Evolutionary conservation across 1,140 invertebrate species (phyloP).

Genomic region (Drosophila nasuta): DNA sequence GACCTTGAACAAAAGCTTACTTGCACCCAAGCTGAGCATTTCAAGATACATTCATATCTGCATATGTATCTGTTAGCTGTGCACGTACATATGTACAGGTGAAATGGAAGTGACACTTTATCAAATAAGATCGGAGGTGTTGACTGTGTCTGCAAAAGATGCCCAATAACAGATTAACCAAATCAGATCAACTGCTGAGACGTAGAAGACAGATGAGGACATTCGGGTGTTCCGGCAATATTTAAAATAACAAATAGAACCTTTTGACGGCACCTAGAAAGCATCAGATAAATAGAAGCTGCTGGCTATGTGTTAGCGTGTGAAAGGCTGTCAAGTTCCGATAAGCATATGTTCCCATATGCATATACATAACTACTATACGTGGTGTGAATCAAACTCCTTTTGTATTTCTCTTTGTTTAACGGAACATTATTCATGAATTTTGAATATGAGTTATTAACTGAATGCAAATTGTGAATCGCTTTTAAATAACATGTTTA

Average conservation of each 20-base stretch:
- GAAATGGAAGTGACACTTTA: constrained; percentile 9
- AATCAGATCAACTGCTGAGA: constrained; percentile 31
- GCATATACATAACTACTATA: not conserved
- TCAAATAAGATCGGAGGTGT: constrained; percentile 50
- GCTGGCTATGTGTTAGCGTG: not conserved
- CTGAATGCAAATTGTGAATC: no score
- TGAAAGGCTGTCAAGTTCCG: not conserved
- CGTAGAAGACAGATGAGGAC: constrained; percentile 61
- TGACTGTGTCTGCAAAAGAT: constrained; percentile 37
- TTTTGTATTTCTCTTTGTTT: no score
- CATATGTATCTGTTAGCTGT: not conserved
- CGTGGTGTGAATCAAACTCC: not conserved
- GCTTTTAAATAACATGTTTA: no score
- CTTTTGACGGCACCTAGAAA: not conserved
- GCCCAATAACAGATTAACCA: constrained; percentile 78
- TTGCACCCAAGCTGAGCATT: constrained; percentile 15
- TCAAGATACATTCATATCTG: not conserved
- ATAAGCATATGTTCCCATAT: not conserved
- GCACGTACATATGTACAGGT: not conserved
- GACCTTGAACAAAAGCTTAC: not conserved
- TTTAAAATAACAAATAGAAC: not conserved
- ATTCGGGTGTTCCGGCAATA: not conserved
- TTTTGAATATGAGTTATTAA: no score
- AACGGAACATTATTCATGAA: no score
- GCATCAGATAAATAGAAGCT: not conserved